These are phyloP conservation scores for Syngnathus rostellatus DNA, from an alignment of 2,797 vertebrate species.

Conservation along the genomic window DNA sequence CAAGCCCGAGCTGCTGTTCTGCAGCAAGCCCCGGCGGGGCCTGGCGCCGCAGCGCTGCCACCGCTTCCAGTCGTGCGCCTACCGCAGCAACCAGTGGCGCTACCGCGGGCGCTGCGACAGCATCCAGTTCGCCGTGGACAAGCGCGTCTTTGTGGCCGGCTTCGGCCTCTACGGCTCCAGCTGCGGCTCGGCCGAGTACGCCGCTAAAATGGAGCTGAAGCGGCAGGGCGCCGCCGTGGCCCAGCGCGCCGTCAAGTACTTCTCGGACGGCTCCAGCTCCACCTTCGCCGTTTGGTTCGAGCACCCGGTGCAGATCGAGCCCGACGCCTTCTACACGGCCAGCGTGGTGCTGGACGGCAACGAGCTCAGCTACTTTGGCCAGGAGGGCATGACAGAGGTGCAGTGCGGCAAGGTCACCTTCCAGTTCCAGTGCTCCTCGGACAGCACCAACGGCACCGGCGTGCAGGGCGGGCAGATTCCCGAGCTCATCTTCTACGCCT, in stretches of 20 bases:
- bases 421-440: slow-evolving; percentile 97
- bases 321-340: slow-evolving; percentile 95
- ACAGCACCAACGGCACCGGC: slow-evolving; percentile 95
- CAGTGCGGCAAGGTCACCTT: slow-evolving; percentile 97
- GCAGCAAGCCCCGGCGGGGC: slow-evolving; percentile 81
- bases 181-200: slow-evolving; percentile 93
- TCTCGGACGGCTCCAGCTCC: slow-evolving; percentile 93
- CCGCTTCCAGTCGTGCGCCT: slow-evolving; percentile 96
- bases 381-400: slow-evolving; percentile 97
- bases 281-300: slow-evolving; percentile 94
- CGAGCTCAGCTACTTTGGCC: slow-evolving; percentile 96
- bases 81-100: slow-evolving; percentile 97
- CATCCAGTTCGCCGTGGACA: slow-evolving; percentile 96
- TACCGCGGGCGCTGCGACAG: slow-evolving; percentile 95
- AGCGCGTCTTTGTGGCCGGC: slow-evolving; percentile 89
- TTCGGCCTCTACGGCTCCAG: slow-evolving; percentile 96
- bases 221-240: slow-evolving; percentile 84
- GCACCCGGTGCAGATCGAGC: slow-evolving; percentile 93
- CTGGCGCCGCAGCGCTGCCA: slow-evolving; percentile 90
- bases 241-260: slow-evolving; percentile 87
- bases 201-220: slow-evolving; percentile 95
- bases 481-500: slow-evolving; percentile 95
- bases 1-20: slow-evolving; percentile 86
- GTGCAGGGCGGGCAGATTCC: slow-evolving; percentile 98
- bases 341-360: slow-evolving; percentile 94